phyloP scores from a whole-genome alignment of 2,113 vertebrate genomes.

The Spilogale gracilis region DNA sequence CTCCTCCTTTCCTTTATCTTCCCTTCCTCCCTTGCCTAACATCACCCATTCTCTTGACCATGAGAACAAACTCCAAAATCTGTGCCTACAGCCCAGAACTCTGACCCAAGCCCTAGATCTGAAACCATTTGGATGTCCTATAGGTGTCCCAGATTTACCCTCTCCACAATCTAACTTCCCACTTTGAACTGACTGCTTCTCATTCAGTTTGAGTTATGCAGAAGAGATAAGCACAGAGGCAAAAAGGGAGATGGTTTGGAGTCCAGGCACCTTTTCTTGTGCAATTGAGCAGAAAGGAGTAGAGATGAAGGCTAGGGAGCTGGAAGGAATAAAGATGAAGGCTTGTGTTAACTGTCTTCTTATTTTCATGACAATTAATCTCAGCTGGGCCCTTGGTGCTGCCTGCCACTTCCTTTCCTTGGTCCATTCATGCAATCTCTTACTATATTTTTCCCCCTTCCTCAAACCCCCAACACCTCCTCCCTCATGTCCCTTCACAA shows the following conservation, averaged over 20 bases:
- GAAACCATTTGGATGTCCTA: neutral
- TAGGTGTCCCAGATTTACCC: neutral
- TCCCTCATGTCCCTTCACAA: neutral
- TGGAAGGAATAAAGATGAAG: neutral
- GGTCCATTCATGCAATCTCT: neutral
- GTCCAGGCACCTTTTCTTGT: neutral
- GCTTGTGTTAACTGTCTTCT: neutral
- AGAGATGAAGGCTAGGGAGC: neutral
- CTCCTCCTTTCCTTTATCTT: neutral
- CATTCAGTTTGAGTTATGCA: neutral
- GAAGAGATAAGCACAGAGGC: neutral
- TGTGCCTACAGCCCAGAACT: neutral
- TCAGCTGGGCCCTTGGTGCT: neutral
- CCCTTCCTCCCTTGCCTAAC: neutral
- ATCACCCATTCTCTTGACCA: neutral
- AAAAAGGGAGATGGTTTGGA: neutral
- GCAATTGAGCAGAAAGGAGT: neutral
- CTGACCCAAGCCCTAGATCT: neutral
- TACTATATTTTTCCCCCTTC: neutral
- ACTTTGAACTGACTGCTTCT: neutral
- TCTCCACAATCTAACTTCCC: neutral
- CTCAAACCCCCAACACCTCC: neutral
- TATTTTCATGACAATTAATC: neutral
- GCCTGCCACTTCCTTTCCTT: neutral
- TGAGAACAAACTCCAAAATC: neutral